Percentiles rank a stretch among this genome's conserved stretches.
Evolutionary conservation across 2,888 invertebrate species (phyloP).

Genomic region (Pogonocherus hispidulus): DNA sequence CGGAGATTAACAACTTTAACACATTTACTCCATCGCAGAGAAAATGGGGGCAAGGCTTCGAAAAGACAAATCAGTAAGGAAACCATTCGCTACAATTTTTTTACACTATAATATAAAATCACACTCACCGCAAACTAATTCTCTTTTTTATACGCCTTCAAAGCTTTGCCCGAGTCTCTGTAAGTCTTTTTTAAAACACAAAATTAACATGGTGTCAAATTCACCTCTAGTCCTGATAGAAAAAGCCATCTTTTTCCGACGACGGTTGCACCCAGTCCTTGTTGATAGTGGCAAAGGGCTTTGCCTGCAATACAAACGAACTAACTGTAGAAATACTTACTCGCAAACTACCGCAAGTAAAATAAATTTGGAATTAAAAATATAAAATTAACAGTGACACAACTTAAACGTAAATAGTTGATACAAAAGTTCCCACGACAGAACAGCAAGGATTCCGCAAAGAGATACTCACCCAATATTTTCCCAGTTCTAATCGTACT

Average conservation of each 20-base stretch:
- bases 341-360: background rate
- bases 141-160: background rate
- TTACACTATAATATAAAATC: conserved; percentile 1
- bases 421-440: background rate
- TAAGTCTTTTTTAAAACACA: conserved; percentile 24
- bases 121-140: background rate
- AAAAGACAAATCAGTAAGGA: background rate
- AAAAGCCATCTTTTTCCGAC: background rate
- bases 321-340: background rate
- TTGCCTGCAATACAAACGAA: conserved; percentile 9
- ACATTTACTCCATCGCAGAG: background rate
- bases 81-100: conserved; percentile 14
- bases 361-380: no score
- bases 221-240: conserved; percentile 20
- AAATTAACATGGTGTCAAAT: conserved; percentile 29
- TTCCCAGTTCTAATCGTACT: conserved; percentile 62
- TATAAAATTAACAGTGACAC: no score
- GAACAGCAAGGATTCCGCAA: background rate
- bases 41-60: background rate
- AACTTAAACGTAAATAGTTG: no score
- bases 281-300: background rate
- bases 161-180: background rate
- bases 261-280: background rate
- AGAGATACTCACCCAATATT: conserved; percentile 10
- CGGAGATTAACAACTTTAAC: conserved; percentile 15